phyloP scores from a whole-genome alignment of 2,113 vertebrate genomes.

The Odobenus rosmarus region DNA sequence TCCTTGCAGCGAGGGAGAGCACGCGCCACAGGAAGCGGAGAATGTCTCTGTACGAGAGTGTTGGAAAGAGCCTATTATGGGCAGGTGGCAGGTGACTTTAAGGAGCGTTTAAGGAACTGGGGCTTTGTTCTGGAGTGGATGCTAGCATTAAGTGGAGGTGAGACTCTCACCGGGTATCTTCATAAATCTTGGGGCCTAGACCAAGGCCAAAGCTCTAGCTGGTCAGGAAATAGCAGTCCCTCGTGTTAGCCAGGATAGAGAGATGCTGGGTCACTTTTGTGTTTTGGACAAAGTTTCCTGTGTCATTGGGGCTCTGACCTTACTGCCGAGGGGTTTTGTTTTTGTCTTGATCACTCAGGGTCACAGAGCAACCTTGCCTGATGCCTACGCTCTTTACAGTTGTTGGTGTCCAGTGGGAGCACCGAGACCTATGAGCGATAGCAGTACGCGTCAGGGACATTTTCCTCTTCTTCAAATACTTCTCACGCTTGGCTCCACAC shows the following conservation, averaged over 20 bases:
- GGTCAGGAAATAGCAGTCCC: background rate
- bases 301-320: background rate
- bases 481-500: accelerated
- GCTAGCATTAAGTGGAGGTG: background rate
- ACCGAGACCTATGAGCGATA: accelerated
- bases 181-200: background rate
- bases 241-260: accelerated
- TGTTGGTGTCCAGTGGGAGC: background rate
- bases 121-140: background rate
- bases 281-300: background rate
- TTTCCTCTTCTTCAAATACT: background rate
- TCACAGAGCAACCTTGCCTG: background rate
- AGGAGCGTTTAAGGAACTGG: background rate
- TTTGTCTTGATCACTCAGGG: background rate
- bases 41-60: accelerated
- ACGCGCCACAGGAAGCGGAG: accelerated
- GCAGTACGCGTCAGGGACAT: accelerated
- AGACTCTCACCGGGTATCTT: no score
- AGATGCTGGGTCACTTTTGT: background rate
- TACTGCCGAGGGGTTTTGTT: background rate
- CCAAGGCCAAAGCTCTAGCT: background rate
- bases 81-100: no score
- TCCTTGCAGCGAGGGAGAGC: background rate
- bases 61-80: background rate
- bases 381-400: background rate